Percentiles rank a stretch among this genome's conserved stretches.
These are phyloP conservation scores for Aphaenogaster rudis DNA, from an alignment of 1,140 invertebrate species.

Conservation along the genomic window DNA sequence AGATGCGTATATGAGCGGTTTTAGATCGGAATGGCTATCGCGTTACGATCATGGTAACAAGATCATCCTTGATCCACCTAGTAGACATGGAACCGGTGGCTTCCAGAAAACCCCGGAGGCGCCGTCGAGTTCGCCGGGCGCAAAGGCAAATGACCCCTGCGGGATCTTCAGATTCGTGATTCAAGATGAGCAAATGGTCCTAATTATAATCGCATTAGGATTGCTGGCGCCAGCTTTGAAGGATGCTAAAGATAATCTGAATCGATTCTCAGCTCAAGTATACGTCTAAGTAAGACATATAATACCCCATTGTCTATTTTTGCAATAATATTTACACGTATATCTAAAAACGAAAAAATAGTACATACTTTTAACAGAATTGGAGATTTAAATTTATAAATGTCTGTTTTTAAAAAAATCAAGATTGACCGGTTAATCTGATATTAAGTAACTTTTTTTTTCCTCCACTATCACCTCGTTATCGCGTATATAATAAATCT, in stretches of 20 bases:
- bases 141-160: conserved; percentile 64
- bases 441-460: not conserved
- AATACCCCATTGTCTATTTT: conserved; percentile 6
- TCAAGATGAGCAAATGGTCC: conserved; percentile 69
- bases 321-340: not conserved
- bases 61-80: conserved; percentile 66
- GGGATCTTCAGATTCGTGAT: conserved; percentile 60
- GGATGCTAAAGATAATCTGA: conserved; percentile 29
- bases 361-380: not conserved
- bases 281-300: not conserved
- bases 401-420: not conserved
- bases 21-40: conserved; percentile 69
- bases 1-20: conserved; percentile 37
- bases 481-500: not conserved
- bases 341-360: not conserved
- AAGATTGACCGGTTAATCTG: not conserved
- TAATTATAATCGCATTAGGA: conserved; percentile 78
- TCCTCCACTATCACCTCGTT: not conserved
- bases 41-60: conserved; percentile 73
- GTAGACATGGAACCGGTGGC: conserved; percentile 13
- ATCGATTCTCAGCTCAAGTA: conserved; percentile 4
- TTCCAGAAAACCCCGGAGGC: conserved; percentile 65
- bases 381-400: not conserved
- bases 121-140: conserved; percentile 48
- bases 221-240: conserved; percentile 53